Base-by-base conservation (phyloP, 2,113 vertebrate species). In the Callithrix jacchus region DNA sequence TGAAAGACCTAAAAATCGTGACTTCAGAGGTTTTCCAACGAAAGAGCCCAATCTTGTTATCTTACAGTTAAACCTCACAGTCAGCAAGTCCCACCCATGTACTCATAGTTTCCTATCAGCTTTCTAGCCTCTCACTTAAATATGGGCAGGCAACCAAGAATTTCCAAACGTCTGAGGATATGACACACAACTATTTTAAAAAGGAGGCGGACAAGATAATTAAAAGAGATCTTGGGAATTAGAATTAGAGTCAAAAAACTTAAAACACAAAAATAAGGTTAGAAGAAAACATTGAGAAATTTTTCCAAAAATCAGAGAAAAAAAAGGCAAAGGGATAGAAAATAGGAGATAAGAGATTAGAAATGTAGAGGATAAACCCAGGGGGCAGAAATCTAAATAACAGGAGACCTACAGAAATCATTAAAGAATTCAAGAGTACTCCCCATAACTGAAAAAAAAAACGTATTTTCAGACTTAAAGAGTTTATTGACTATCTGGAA, bases 401-500 rank as follows among this genome's bases (percentile, higher is more conserved):
- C 4, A 58, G 21, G 18, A 56, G 6, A 76, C 61, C 17, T 35
- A 30, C 68, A 77, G 23, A 94, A 66, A 77, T 68, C 11, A 73
- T 56, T 76, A 71, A 95, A 94, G n/a, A 73, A 95, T 49, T 32
- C 20, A n/a, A 95, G 66, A 94, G 90, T 90, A 37, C 42, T 89
- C 18, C 27, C 47, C n/a, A 45, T 49, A 52, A 80, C 27, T 40
- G 21, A 56, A 77, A 52, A 77, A 87, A 93, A 87, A 91, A 92
- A 66, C 14, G 2, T 14, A 6, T 89, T 80, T 97, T 85, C 37
- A 71, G 13, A 85, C 17, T 70, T 7, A 90, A 86, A 77, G 6
- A 5, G 5, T 8, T 45, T 68, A 30, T 52, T 61, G 52, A 54
- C 1, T 47, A 80, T 54, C 66, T 47, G 80, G 30, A 98, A 73